Base-by-base conservation (phyloP, 53 echinoderm and acorn worm genomes). In the Henricia sp. region DNA sequence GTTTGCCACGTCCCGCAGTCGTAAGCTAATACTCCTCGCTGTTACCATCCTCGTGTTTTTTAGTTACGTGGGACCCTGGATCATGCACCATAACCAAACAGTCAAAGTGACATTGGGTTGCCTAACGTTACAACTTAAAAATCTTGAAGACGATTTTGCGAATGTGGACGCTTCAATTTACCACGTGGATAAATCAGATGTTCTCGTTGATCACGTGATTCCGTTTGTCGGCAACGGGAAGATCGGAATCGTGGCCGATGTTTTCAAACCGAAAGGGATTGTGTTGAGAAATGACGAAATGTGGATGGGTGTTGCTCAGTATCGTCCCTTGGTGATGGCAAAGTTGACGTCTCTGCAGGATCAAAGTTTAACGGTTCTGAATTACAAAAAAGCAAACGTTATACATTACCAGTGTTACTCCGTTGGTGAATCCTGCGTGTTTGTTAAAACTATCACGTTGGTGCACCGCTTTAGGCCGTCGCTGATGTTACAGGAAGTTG, bases 201-300 rank as follows among this genome's bases (percentile, higher is more conserved):
- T 46, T 10, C 84, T 60, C 4, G 53, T 29, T 16, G 90, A 78
- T 20, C 90, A 74, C 59, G 37, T 95, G 10, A 56, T 95, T 11
- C 87, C 96, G 6, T 89, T 89, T 50, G 76, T 91, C 14, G 96
- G 96, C 13, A 96, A 96, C 37, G 96, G 96, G n/a, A 89, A 96
- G 34, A 37, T 96, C 1, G 96, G 91, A 21, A 83, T 96, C 52
- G 85, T 85, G 5, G 90, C 89, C 24, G 90, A 91, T 70, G 84
- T 89, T 32, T 33, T 72, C 9, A 87, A 91, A n/a, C 88, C 96
- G 11, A 75, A 71, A 72, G 91, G 89, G 28, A 30, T 96, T 9
- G 48, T 85, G 3, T 37, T 96, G 3, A 52, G 89, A 39, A 80
- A 89, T 14, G 92, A 94, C 24, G 67, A 85, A 4, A 68, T 85